These are phyloP conservation scores for Lathronympha strigana DNA, from an alignment of 2,888 invertebrate species.

Conservation along the genomic window DNA sequence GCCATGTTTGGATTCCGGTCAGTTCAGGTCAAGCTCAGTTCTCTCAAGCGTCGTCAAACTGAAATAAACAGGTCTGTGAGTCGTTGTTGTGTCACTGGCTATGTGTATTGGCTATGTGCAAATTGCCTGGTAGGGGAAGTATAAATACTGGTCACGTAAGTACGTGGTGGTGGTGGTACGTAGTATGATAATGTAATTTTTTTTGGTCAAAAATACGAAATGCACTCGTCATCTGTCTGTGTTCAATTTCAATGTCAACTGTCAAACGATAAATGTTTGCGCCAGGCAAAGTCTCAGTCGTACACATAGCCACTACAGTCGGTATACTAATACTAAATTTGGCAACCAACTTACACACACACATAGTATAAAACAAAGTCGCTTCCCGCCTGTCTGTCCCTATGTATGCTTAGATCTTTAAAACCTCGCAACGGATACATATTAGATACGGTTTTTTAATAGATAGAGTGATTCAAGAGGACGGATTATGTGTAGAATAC, in stretches of 20 bases:
- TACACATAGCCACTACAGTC: constrained; percentile 7
- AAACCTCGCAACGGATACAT: too few relatives aligned
- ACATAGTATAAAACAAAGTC: too few relatives aligned
- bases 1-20: constrained; percentile 27
- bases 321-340: not conserved
- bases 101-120: constrained; percentile 6
- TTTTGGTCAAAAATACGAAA: not conserved
- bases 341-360: too few relatives aligned
- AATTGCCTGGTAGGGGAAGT: not conserved
- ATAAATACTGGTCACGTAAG: not conserved
- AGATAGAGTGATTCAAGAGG: too few relatives aligned
- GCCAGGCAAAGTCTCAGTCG: not conserved
- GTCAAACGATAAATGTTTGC: not conserved
- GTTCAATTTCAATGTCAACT: not conserved
- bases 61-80: constrained; percentile 40
- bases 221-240: not conserved
- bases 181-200: not conserved
- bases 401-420: too few relatives aligned
- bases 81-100: constrained; percentile 13
- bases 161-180: not conserved
- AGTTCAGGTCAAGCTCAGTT: constrained; percentile 37
- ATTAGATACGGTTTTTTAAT: too few relatives aligned
- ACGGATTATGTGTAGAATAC: too few relatives aligned
- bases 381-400: too few relatives aligned
- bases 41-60: constrained; percentile 37